Evolutionary conservation across 2,113 vertebrate genomes (phyloP).

Genomic region (Eublepharis macularius): DNA sequence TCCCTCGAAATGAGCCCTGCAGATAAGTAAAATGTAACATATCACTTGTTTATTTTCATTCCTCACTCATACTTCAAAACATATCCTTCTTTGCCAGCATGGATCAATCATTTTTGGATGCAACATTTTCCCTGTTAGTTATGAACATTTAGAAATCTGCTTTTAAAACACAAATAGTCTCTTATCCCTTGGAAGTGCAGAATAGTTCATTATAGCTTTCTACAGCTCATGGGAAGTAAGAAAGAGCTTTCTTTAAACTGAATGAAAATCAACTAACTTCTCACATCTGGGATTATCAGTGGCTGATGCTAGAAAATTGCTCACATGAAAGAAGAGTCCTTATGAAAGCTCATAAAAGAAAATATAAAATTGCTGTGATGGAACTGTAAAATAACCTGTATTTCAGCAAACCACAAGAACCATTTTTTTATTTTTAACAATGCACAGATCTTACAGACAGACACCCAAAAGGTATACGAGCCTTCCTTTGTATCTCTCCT

Average conservation of each 20-base stretch:
- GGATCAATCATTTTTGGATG: not conserved
- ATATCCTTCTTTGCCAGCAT: not conserved
- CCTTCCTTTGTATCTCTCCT: not conserved
- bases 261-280: slow-evolving; percentile 27
- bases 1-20: no score
- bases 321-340: slow-evolving; percentile 10
- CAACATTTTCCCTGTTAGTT: not conserved
- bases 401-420: not conserved
- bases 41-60: not conserved
- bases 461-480: no score
- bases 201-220: not conserved
- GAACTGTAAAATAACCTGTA: not conserved
- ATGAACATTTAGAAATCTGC: slow-evolving; percentile 22
- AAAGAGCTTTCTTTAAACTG: not conserved
- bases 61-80: not conserved
- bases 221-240: not conserved
- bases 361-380: not conserved
- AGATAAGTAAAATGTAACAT: not conserved
- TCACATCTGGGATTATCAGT: not conserved
- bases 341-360: not conserved
- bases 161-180: slow-evolving; percentile 16
- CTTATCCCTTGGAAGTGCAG: not conserved
- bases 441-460: not conserved
- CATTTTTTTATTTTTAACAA: not conserved
- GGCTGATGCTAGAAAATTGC: slow-evolving; percentile 21